Evolutionary conservation across 2,797 vertebrate species (phyloP).

Genomic region (Pseudochirops corinnae): DNA sequence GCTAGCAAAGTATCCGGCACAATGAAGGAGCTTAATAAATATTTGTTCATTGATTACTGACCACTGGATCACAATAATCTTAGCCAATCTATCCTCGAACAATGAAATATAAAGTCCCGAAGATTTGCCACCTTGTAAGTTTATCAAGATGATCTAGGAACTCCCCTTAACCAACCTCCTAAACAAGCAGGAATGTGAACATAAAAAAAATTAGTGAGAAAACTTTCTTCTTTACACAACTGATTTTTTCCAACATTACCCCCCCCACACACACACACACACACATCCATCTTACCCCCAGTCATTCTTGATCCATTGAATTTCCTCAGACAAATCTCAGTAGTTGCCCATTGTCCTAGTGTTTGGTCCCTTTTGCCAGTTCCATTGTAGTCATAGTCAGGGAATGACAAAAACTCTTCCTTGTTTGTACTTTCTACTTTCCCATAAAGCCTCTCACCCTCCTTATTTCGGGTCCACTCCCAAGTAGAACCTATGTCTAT

Average conservation of each 20-base stretch:
- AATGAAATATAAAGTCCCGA: neutral
- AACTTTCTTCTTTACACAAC: neutral
- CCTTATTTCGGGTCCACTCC: neutral
- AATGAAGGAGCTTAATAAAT: neutral
- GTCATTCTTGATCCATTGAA: neutral
- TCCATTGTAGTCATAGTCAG: neutral
- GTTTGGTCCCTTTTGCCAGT: neutral
- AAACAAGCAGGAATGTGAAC: neutral
- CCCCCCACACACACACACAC: neutral
- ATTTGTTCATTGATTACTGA: neutral
- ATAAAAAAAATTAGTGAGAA: neutral
- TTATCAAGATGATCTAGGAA: neutral
- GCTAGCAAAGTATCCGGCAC: neutral
- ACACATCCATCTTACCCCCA: neutral
- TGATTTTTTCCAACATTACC: neutral
- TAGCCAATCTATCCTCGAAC: neutral
- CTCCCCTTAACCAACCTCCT: neutral
- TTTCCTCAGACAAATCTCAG: neutral
- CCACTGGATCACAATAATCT: neutral
- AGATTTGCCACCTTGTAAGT: neutral
- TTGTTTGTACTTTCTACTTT: neutral
- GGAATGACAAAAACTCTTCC: neutral
- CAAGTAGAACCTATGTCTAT: neutral
- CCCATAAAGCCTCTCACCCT: neutral
- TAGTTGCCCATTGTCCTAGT: neutral